Conservation (phyloP, 2,113 vertebrate species). For the Campylorhamphus procurvoides region DNA sequence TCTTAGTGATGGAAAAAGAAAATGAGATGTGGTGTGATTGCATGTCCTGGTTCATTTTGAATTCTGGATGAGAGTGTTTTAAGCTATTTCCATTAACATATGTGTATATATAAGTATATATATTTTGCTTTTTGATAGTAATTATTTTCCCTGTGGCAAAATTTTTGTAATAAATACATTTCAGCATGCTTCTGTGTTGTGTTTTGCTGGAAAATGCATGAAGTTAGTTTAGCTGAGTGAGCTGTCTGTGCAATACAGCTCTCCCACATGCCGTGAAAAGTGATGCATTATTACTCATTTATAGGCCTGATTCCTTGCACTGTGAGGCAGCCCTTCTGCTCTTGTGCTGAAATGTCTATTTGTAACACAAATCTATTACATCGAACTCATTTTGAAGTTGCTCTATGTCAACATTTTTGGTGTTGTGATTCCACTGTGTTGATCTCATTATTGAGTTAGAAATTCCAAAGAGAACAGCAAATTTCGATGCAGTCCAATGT, state of each 20-base stretch:
- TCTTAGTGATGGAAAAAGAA: not conserved
- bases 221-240: not conserved
- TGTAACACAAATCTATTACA: not conserved
- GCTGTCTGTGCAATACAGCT: not conserved
- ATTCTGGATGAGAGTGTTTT: not conserved
- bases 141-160: not conserved
- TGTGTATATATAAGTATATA: not conserved
- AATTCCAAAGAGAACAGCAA: not conserved
- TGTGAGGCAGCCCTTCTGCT: not conserved
- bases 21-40: not conserved
- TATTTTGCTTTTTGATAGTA: not conserved
- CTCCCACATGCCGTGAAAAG: not conserved
- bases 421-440: not conserved
- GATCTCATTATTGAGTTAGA: not conserved
- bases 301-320: not conserved
- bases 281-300: not conserved
- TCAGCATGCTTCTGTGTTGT: not conserved
- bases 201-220: not conserved
- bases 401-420: not conserved
- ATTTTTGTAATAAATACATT: not conserved
- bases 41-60: not conserved
- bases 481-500: rapidly evolving
- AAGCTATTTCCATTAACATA: not conserved
- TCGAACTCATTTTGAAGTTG: not conserved
- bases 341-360: not conserved